Percentiles rank a stretch among this genome's conserved stretches.
These are phyloP conservation scores for Dascyllus trimaculatus DNA, from an alignment of 2,113 vertebrate genomes.

Conservation along the genomic window DNA sequence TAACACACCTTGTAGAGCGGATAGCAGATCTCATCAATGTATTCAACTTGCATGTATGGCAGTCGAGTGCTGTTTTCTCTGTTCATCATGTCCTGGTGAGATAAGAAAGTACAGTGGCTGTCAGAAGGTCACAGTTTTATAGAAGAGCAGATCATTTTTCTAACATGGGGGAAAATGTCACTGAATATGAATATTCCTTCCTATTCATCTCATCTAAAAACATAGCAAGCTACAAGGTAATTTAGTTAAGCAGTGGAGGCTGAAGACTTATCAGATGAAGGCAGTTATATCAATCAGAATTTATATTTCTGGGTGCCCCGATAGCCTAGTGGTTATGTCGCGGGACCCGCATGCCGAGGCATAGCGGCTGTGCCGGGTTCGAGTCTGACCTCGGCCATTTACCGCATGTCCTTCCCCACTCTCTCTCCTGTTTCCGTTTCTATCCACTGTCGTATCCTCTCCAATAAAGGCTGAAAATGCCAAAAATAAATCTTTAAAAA, in stretches of 20 bases:
- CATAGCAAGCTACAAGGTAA: background rate
- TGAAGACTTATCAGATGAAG: background rate
- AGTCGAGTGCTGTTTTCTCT: constrained; percentile 93
- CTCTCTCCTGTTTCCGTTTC: no score
- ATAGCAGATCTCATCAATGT: constrained; percentile 92
- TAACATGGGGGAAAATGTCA: background rate
- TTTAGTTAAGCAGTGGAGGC: background rate
- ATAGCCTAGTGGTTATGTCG: no score
- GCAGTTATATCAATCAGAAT: background rate
- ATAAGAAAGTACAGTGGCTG: background rate
- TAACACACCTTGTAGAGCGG: constrained; percentile 91
- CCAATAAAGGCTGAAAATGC: no score
- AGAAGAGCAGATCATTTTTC: background rate
- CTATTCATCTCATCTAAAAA: background rate
- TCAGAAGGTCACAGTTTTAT: background rate
- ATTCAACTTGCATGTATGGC: constrained; percentile 94
- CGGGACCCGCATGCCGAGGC: no score
- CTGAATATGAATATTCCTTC: no score
- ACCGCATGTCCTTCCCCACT: no score
- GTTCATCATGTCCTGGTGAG: constrained; percentile 92
- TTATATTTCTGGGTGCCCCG: no score
- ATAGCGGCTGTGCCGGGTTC: no score
- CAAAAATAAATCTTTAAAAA: no score
- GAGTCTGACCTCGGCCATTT: no score
- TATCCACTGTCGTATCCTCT: no score